Evolutionary conservation across 2,888 invertebrate genomes (phyloP), one percentile per base, ranked within the genome.

Genomic region (Ophioninae sp.): DNA sequence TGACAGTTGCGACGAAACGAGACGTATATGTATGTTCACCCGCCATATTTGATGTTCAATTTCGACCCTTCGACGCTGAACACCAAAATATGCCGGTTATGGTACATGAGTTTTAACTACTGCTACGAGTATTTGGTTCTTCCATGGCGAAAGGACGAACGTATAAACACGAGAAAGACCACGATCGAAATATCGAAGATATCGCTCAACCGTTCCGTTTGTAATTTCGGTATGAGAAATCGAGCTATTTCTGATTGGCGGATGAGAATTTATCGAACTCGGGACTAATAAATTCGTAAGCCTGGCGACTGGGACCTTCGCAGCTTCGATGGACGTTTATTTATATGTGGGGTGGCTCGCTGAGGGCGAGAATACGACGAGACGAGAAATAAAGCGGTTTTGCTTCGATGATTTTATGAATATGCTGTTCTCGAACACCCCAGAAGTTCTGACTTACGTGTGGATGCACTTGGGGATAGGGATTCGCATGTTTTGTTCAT

Each of bases 341-440:
- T 37, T 64, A 37, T 41, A 20, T 67, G 67, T 9, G 67, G 41
- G 58, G 76, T 56, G 39, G 68, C 44, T 41, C 71, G 61, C 59
- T 65, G 69, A 59, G 82, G 87, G 85, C 77, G 81, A 85, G 83
- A 82, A 83, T 76, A 75, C 86, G 78, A 85, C 39, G 68, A 56
- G 69, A 76, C 74, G 85, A 87, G 90, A 90, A 89, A 92, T 92
- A 91, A 91, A 91, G 89, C 91, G 90, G 91, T 91, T 88, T 91
- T 90, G 91, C 90, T 90, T 87, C 89, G 88, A 86, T 89, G 90
- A 87, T 92, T 92, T 92, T 92, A 92, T 90, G 91, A 92, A 92
- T 92, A 92, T 92, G 92, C 91, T 92, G 89, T 59, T 78, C 74
- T 30, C 79, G 51, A 67, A 20, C 41, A 44, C 69, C 51, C 65